Evolutionary conservation across 1,140 invertebrate genomes (phyloP).

Genomic region (Reticulitermes speratus): DNA sequence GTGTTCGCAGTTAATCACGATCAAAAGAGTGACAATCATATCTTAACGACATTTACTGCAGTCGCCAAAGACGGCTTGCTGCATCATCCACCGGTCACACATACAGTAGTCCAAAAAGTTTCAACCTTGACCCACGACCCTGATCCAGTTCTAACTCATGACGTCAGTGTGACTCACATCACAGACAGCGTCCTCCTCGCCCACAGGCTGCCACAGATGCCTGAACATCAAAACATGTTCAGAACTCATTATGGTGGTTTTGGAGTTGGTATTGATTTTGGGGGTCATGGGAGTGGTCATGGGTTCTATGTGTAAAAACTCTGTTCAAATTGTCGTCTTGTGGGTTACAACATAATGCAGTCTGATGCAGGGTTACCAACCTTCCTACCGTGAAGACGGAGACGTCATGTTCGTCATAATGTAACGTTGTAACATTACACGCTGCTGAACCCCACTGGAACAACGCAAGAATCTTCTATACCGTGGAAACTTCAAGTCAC

Average conservation of each 20-base stretch:
- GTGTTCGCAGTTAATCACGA: neutral
- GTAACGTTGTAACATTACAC: too few species aligned
- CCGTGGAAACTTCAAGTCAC: too few species aligned
- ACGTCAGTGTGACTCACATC: neutral
- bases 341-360: neutral
- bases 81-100: neutral
- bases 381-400: too few species aligned
- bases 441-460: too few species aligned
- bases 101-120: neutral
- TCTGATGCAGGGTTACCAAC: too few species aligned
- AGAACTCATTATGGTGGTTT: neutral
- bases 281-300: conserved; percentile 7
- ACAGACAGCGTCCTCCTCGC: neutral
- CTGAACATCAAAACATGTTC: neutral
- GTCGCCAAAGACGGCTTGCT: neutral
- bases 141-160: neutral
- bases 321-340: neutral
- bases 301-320: neutral
- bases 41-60: neutral
- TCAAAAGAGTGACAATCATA: neutral
- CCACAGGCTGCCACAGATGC: neutral
- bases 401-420: too few species aligned
- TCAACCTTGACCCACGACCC: neutral
- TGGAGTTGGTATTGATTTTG: conserved; percentile 20
- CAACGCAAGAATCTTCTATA: too few species aligned